phyloP scores from a whole-genome alignment of 2,797 vertebrate species.

The Chelmon rostratus region DNA sequence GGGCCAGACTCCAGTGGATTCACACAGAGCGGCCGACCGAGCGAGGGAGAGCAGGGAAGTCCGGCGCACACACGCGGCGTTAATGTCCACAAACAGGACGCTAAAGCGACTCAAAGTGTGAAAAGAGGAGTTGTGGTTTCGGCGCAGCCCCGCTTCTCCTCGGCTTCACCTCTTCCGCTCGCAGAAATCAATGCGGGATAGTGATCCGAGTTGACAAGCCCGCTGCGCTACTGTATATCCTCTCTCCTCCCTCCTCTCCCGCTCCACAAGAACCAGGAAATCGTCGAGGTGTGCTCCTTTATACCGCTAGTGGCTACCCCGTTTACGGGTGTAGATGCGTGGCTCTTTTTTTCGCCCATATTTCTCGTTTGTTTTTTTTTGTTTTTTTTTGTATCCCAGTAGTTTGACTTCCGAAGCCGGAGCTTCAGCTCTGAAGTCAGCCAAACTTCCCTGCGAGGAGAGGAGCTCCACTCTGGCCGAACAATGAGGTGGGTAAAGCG shows the following conservation, averaged over 20 bases:
- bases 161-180: constrained; percentile 17
- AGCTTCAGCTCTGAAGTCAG: constrained; percentile 72
- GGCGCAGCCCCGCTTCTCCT: not conserved
- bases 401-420: constrained; percentile 60
- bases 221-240: constrained; percentile 83
- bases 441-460: constrained; percentile 75
- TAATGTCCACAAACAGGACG: constrained; percentile 6
- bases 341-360: constrained; percentile 14
- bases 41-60: constrained; percentile 40
- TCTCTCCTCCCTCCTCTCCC: constrained; percentile 62
- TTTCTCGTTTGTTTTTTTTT: not conserved
- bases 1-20: constrained; percentile 73
- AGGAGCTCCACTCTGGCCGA: constrained; percentile 82
- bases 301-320: constrained; percentile 72
- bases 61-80: constrained; percentile 23
- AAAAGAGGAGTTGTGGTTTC: constrained; percentile 31
- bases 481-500: constrained; percentile 89
- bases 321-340: constrained; percentile 76
- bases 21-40: constrained; percentile 47
- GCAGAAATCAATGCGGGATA: constrained; percentile 67
- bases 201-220: constrained; percentile 88
- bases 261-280: constrained; percentile 89
- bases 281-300: constrained; percentile 85
- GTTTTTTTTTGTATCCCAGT: constrained; percentile 31
- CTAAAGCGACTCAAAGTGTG: constrained; percentile 17